These are phyloP conservation scores for Oreotragus oreotragus DNA, from an alignment of 2,113 vertebrate genomes.

Conservation along the genomic window DNA sequence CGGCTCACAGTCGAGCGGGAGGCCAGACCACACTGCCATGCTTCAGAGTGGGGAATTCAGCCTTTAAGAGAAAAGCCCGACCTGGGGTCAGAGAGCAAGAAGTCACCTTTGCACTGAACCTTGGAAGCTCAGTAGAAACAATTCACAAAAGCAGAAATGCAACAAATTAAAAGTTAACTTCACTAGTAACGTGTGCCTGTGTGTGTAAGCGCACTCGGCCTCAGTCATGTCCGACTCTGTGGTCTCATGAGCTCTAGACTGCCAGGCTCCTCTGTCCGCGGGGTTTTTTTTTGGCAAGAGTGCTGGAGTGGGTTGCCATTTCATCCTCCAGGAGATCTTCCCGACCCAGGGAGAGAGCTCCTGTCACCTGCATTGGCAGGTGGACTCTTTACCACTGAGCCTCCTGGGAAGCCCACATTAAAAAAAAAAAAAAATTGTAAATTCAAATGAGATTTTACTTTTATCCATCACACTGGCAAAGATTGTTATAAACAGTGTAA, in stretches of 20 bases:
- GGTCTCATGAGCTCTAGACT: background rate
- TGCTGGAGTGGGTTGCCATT: background rate
- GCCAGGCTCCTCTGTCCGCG: background rate
- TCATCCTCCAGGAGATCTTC: background rate
- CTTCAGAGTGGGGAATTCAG: too few relatives aligned
- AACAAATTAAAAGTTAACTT: background rate
- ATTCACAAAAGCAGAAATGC: background rate
- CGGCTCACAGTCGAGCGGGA: accelerated
- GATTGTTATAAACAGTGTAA: background rate
- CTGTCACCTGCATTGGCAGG: background rate
- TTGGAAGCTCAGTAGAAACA: background rate
- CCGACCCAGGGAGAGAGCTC: accelerated
- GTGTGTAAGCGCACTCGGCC: background rate
- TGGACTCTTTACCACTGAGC: background rate
- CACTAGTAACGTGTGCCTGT: background rate
- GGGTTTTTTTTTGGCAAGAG: background rate
- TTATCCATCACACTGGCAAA: background rate
- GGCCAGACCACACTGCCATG: accelerated
- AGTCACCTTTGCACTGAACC: background rate
- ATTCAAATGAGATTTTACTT: background rate
- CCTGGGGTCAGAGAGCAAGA: background rate
- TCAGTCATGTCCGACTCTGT: background rate
- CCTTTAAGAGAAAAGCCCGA: background rate
- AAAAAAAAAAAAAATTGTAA: background rate
- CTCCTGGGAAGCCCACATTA: background rate